A percentile compares a stretch with the other conserved stretches of the same genome.
Conservation (phyloP, 1,140 invertebrate species). For the Archivesica marissinica region DNA sequence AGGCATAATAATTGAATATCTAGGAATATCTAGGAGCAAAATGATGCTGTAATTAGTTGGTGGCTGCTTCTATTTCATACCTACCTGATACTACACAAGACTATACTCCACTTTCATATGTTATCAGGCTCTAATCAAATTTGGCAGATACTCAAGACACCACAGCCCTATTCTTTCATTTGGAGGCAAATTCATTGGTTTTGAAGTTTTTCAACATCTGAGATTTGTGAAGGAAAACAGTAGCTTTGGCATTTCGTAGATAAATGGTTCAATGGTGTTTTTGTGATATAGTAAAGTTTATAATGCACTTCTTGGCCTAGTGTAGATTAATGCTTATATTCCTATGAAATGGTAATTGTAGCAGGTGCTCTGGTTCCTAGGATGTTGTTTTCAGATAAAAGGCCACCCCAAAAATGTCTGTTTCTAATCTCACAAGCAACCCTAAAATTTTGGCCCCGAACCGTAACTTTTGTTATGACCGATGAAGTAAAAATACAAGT, state of each 20-base stretch:
- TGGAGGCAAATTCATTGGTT: conserved; percentile 23
- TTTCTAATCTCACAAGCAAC: no score
- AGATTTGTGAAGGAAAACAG: conserved; percentile 38
- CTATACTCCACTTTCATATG: conserved; percentile 12
- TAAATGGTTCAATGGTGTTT: conserved; percentile 23
- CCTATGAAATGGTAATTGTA: conserved; percentile 22
- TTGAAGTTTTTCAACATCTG: conserved; percentile 14
- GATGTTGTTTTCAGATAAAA: no score
- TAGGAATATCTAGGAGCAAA: no score
- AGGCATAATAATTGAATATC: no score
- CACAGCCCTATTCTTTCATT: conserved; percentile 40
- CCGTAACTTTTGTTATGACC: no score
- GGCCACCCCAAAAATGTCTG: no score
- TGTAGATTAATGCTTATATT: not conserved
- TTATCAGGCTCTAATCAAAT: conserved; percentile 34
- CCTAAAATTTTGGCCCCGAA: no score
- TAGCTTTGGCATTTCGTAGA: conserved; percentile 12
- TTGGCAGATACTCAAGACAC: conserved; percentile 10
- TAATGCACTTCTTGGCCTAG: not conserved
- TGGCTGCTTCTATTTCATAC: not conserved
- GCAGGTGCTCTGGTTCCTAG: not conserved
- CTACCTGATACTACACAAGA: conserved; percentile 22
- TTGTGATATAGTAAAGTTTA: conserved; percentile 24
- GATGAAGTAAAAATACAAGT: no score
- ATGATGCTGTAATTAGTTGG: no score